Evolutionary conservation across 2,113 vertebrate genomes (phyloP).

Genomic region (Poecilia latipinna): DNA sequence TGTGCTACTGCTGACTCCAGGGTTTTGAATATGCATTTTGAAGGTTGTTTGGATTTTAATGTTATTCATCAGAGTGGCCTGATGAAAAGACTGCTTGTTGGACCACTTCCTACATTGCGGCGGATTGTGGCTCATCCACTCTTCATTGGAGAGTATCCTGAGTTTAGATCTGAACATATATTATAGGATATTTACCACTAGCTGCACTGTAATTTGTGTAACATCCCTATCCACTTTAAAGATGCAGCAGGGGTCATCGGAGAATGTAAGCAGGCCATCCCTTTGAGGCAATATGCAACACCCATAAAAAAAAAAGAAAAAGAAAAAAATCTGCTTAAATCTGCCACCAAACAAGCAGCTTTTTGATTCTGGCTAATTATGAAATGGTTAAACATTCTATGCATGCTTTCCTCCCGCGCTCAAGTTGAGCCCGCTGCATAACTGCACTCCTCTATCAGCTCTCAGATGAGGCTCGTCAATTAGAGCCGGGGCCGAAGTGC

Average conservation of each 20-base stretch:
- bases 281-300: conserved; percentile 19
- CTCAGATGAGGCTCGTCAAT: conserved; percentile 78
- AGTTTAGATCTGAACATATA: conserved; percentile 57
- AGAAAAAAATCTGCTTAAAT: conserved; percentile 48
- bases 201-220: conserved; percentile 50
- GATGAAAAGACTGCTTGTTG: conserved; percentile 44
- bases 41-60: conserved; percentile 61
- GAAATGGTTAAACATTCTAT: conserved; percentile 74
- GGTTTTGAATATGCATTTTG: conserved; percentile 61
- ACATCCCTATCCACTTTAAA: conserved; percentile 40
- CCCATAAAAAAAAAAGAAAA: conserved; percentile 36
- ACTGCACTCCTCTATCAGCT: conserved; percentile 56
- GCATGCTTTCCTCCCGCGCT: conserved; percentile 60
- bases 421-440: conserved; percentile 37
- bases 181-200: conserved; percentile 65
- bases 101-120: conserved; percentile 37
- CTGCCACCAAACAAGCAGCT: conserved; percentile 65
- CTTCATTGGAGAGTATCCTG: conserved; percentile 46
- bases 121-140: conserved; percentile 46
- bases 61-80: conserved; percentile 51
- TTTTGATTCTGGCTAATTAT: conserved; percentile 76
- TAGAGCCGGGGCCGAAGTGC: conserved; percentile 71
- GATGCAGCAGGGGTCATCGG: conserved; percentile 56
- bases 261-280: conserved; percentile 50
- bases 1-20: conserved; percentile 26